Conservation (phyloP, 2,113 vertebrate genomes). For the Hipposideros armiger region DNA sequence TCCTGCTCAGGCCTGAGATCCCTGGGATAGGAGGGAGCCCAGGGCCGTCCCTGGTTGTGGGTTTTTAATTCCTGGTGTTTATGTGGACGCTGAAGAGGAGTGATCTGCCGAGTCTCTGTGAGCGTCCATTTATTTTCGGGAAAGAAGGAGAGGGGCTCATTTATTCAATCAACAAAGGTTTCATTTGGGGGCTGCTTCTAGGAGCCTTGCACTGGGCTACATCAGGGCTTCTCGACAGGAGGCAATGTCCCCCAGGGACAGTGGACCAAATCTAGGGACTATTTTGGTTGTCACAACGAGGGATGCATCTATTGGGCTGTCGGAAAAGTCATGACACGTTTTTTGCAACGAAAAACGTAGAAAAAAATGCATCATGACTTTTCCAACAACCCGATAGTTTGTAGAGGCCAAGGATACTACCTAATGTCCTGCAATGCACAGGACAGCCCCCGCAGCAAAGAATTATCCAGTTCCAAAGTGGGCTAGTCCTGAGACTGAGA, state of each 20-base stretch:
- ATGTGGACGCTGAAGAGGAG: conserved; percentile 54
- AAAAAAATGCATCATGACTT: too few relatives aligned
- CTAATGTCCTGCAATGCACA: too few relatives aligned
- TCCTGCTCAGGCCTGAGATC: rapidly evolving
- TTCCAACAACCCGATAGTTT: not conserved
- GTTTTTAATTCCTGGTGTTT: conserved; percentile 67
- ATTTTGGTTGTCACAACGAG: not conserved
- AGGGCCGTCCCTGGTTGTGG: not conserved
- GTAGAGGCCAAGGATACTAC: not conserved
- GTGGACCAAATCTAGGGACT: not conserved
- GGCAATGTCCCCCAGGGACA: not conserved
- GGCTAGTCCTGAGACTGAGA: not conserved
- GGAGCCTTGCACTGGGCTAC: not conserved
- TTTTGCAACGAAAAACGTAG: too few relatives aligned
- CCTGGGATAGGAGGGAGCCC: not conserved
- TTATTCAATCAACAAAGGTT: not conserved
- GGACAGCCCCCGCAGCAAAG: not conserved
- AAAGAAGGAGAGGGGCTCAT: not conserved
- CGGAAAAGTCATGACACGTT: too few relatives aligned
- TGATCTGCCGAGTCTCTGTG: not conserved
- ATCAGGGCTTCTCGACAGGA: not conserved
- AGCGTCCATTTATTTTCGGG: not conserved
- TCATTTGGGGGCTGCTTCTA: not conserved
- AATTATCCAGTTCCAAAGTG: not conserved
- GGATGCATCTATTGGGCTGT: too few relatives aligned